Evolutionary conservation across 2,113 vertebrate genomes (phyloP), one percentile per base, ranked within the genome.

Genomic region (Callaeas wilsoni): DNA sequence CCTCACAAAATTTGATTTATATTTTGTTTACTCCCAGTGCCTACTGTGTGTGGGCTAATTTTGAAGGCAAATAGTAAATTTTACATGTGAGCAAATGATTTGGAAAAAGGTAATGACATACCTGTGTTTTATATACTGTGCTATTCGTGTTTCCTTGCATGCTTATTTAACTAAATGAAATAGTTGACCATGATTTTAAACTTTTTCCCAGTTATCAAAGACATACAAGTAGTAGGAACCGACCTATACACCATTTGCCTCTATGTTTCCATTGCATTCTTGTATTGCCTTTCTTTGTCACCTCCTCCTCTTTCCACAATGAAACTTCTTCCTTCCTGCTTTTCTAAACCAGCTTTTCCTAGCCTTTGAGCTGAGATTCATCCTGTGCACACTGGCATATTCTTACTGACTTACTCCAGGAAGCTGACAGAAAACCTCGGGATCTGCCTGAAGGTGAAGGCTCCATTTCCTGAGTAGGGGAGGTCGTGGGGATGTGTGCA

Each of bases 251-350:
- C 41, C 16, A 3, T 67, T 91, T 82, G n/a, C 25, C 46, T 93
- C 39, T 26, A 1, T 33, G 44, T 81, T 86, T 69, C 64, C 35
- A 2, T 37, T 81, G 77, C 15, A 0, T 79, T 89, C 35, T 50
- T 69, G 29, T 30, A 39, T 83, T 95, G 90, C 92, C 85, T 83
- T 11, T 69, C 53, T 86, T 73, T 89, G 91, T 91, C 91, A 90
- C 55, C 76, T 80, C 63, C 84, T 88, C 63, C 70, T 90, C 56
- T 52, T 96, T 84, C 64, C 71, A 81, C 85, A 67, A 49, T 77
- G 63, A 88, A 88, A 70, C 44, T 92, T 90, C 78, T 97, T 93
- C 84, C 93, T 96, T 96, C 95, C 93, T 96, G 67, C 87, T 44
- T 88, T 96, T 94, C 80, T 92, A 84, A 81, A 84, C 7, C n/a